phyloP scores from a whole-genome alignment of 2,888 invertebrate genomes.

The Trachelus stipa region DNA sequence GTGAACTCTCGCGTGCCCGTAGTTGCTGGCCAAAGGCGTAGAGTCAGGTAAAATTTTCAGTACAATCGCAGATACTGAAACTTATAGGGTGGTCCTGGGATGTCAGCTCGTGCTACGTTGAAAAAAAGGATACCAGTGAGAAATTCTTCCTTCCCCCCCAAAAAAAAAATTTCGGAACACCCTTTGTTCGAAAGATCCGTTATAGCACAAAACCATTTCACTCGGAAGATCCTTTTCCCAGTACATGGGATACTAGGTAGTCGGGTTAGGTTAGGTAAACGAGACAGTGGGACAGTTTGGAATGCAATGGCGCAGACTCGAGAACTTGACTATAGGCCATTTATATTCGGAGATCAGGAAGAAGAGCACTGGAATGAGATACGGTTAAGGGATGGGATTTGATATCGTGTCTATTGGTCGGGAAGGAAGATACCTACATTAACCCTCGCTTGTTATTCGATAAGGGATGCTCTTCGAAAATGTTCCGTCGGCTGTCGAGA shows the following conservation, averaged over 20 bases:
- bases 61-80: not conserved
- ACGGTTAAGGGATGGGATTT: not conserved
- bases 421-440: slow-evolving; percentile 53
- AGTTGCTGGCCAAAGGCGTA: not conserved
- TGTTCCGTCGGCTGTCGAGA: slow-evolving; percentile 45
- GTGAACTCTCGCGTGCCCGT: slow-evolving; percentile 6
- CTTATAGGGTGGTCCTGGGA: not conserved
- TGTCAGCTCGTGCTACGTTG: not conserved
- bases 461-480: slow-evolving; percentile 52
- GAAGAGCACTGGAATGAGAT: not conserved
- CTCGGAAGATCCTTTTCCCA: not conserved
- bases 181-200: not conserved
- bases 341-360: not conserved
- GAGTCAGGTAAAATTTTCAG: not conserved
- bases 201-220: not conserved
- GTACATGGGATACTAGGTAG: not conserved
- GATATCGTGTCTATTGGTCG: not conserved
- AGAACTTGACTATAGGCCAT: not conserved
- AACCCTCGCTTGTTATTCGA: slow-evolving; percentile 56
- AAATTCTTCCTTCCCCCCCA: not conserved
- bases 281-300: not conserved
- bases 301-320: not conserved
- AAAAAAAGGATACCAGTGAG: not conserved
- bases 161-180: not conserved
- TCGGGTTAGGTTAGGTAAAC: not conserved